Percentiles rank a stretch among this genome's conserved stretches.
Conservation (phyloP, 2,797 vertebrate species). For the Chelmon rostratus region DNA sequence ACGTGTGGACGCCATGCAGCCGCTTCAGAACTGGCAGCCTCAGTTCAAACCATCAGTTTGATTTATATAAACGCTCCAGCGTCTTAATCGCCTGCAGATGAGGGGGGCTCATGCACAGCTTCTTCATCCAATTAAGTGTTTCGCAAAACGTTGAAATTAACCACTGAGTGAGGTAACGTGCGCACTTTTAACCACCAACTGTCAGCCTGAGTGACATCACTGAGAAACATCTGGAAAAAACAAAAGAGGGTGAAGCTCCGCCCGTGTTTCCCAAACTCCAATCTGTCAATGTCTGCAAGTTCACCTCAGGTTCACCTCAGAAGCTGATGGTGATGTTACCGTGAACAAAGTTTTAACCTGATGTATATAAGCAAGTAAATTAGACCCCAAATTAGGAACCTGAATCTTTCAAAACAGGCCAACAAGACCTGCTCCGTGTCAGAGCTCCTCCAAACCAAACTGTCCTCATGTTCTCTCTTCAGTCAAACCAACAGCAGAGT, state of each 20-base stretch:
- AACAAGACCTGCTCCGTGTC: too few relatives aligned
- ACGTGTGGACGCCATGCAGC: not conserved
- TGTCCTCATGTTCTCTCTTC: too few relatives aligned
- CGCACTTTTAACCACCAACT: not conserved
- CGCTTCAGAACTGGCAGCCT: not conserved
- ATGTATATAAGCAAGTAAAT: too few relatives aligned
- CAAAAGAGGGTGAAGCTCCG: not conserved
- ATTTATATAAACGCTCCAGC: constrained; percentile 17
- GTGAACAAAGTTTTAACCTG: too few relatives aligned
- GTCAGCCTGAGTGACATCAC: constrained; percentile 8
- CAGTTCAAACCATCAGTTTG: constrained; percentile 2
- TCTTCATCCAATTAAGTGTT: constrained; percentile 57
- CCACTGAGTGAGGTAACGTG: constrained; percentile 23
- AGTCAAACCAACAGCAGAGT: not conserved
- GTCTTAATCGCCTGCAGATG: constrained; percentile 51
- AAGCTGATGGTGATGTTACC: not conserved
- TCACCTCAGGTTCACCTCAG: not conserved
- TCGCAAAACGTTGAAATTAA: constrained; percentile 35
- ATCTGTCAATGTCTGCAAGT: not conserved
- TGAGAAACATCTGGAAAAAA: constrained; percentile 33
- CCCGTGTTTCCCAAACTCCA: not conserved
- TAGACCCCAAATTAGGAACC: too few relatives aligned
- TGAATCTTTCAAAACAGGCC: too few relatives aligned
- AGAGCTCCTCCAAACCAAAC: too few relatives aligned
- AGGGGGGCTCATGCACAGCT: not conserved